These are phyloP conservation scores for Saccopteryx bilineata DNA, from an alignment of 2,113 vertebrate genomes.

Conservation along the genomic window DNA sequence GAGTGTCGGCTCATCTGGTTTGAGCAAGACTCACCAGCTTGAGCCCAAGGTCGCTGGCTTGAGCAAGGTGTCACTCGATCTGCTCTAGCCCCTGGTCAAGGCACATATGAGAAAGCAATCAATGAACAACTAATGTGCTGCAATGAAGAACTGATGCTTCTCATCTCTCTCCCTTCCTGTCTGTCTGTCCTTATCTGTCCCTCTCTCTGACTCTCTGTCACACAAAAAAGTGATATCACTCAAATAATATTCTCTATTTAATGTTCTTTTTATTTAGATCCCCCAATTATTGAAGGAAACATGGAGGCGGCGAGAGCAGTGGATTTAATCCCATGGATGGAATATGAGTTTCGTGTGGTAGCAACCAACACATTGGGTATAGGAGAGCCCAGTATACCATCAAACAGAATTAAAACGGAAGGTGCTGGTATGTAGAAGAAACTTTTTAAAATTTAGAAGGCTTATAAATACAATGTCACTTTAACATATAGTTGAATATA, in stretches of 20 bases:
- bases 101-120: no score
- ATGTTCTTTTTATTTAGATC: conserved; percentile 88
- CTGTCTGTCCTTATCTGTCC: no score
- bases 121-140: no score
- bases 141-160: no score
- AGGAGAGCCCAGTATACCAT: conserved; percentile 95
- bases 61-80: no score
- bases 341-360: conserved; percentile 97
- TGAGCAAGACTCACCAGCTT: no score
- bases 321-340: conserved; percentile 96
- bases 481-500: background rate
- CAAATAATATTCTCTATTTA: conserved; percentile 42
- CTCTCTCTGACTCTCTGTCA: no score
- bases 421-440: conserved; percentile 91
- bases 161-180: no score
- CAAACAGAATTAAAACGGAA: conserved; percentile 91
- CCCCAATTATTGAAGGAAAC: conserved; percentile 95
- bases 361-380: conserved; percentile 96
- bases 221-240: background rate
- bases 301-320: conserved; percentile 93
- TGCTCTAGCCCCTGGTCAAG: no score
- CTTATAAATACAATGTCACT: background rate
- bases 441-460: background rate
- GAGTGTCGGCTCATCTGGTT: no score
- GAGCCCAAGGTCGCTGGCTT: no score